Evolutionary conservation across 2,888 invertebrate genomes (phyloP).

Genomic region (Lepidocyrtinus sp.): DNA sequence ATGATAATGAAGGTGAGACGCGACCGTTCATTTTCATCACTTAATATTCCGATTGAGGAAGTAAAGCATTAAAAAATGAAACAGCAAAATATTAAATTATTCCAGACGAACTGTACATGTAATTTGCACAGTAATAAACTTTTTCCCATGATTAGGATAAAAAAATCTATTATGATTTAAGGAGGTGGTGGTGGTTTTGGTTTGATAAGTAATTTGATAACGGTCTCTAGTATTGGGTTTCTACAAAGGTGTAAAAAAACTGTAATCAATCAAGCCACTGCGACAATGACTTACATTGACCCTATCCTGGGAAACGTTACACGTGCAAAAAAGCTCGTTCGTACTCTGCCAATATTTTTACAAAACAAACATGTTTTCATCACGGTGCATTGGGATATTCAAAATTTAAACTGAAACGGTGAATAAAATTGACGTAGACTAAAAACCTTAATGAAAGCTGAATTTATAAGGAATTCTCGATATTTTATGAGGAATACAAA

Average conservation of each 20-base stretch:
- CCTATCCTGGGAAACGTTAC: conserved; percentile 7
- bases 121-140: background rate
- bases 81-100: conserved; percentile 3
- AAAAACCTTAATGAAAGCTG: conserved; percentile 46
- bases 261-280: conserved; percentile 14
- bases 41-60: conserved; percentile 46
- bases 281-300: conserved; percentile 36
- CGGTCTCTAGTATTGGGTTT: conserved; percentile 33
- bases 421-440: conserved; percentile 32
- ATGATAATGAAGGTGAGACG: background rate
- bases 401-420: background rate
- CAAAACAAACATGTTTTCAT: conserved; percentile 30
- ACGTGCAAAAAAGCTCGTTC: conserved; percentile 31
- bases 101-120: conserved; percentile 4
- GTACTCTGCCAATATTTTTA: conserved; percentile 19
- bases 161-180: background rate
- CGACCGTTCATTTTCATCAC: background rate
- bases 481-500: conserved; percentile 14
- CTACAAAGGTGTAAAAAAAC: conserved; percentile 20
- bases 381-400: conserved; percentile 14
- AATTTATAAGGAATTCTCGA: conserved; percentile 22
- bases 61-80: conserved; percentile 44
- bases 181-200: conserved; percentile 12
- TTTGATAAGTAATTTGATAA: conserved; percentile 56
- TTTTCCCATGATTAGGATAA: conserved; percentile 55